Evolutionary conservation across 2,113 vertebrate species (phyloP), one percentile per base, ranked within the genome.

Genomic region (Tetrao urogallus): DNA sequence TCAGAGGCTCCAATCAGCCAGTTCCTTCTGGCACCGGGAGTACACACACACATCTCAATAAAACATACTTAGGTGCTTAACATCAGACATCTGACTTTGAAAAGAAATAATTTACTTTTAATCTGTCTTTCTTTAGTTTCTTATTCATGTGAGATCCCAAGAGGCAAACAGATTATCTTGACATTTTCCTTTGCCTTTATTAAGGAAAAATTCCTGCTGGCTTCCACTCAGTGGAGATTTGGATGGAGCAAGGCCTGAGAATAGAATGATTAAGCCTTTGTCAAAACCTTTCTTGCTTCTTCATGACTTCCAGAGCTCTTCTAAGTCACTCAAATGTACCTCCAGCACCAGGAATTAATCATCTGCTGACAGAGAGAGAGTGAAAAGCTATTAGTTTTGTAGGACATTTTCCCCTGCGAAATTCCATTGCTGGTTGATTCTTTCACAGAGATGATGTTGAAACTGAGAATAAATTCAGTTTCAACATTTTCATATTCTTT

Each of bases 301-400:
- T 93, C 86, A 75, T 84, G 70, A 83, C 93, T 96, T 96, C 92
- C 79, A 96, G 91, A 96, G 63, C 48, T 82, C 36, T 86, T 89
- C 56, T 92, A 58, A 85, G 61, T 81, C 3, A 3, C 58, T 90
- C 78, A 93, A 90, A 86, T 93, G 84, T 70, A 94, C 74, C 86
- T 96, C 79, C 81, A 95, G 83, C 86, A 95, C 71, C 72, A 92
- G 73, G 79, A 82, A 96, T 96, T 94, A 95, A 96, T 97, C 73
- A 88, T 93, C 88, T 86, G 40, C 64, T 94, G 88, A 92, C 89
- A 93, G 67, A 88, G 43, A 47, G 45, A 93, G 60, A 63, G 32
- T 92, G 89, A 90, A 88, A 92, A 80, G 38, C 34, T 70, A 79
- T 92, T 78, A 67, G 86, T 90, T 95, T 94, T 91, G 56, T 84